phyloP scores from a whole-genome alignment of 2,113 vertebrate species.

The Brachyhypopomus gauderio region DNA sequence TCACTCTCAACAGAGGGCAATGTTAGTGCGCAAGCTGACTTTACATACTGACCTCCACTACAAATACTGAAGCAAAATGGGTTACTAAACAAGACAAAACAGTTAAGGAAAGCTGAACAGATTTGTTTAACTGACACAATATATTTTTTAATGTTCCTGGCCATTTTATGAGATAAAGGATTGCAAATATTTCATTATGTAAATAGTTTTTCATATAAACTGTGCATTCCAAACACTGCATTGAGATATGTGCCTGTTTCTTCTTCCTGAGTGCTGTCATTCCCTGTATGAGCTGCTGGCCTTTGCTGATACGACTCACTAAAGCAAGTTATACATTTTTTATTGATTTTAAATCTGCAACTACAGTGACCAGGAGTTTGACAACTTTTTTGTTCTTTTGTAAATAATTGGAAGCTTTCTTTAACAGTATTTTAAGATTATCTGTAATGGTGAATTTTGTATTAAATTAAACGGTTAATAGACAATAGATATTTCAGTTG shows the following conservation, averaged over 20 bases:
- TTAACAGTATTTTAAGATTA: neutral
- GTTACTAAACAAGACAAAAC: conserved; percentile 9
- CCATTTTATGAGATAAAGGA: conserved; percentile 41
- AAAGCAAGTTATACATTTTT: conserved; percentile 22
- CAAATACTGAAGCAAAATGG: neutral
- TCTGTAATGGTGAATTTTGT: conserved; percentile 20
- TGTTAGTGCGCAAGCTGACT: neutral
- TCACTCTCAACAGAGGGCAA: conserved; percentile 15
- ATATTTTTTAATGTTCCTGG: conserved; percentile 30
- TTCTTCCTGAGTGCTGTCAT: conserved; percentile 36
- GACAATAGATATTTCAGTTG: neutral
- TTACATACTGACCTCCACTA: neutral
- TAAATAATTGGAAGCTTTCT: conserved; percentile 20
- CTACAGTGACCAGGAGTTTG: conserved; percentile 1
- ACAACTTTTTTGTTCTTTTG: conserved; percentile 13
- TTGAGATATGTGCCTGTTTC: conserved; percentile 58
- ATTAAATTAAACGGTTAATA: conserved; percentile 3
- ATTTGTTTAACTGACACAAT: conserved; percentile 17
- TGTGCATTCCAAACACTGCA: conserved; percentile 59
- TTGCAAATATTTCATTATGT: conserved; percentile 67
- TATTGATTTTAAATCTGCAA: conserved; percentile 28
- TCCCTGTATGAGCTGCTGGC: conserved; percentile 39
- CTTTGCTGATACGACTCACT: conserved; percentile 20
- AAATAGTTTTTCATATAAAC: conserved; percentile 68
- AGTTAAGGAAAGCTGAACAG: neutral